Base-by-base conservation (phyloP, 64 coral and sea anemone species). In the Catalaphyllia jardinei region DNA sequence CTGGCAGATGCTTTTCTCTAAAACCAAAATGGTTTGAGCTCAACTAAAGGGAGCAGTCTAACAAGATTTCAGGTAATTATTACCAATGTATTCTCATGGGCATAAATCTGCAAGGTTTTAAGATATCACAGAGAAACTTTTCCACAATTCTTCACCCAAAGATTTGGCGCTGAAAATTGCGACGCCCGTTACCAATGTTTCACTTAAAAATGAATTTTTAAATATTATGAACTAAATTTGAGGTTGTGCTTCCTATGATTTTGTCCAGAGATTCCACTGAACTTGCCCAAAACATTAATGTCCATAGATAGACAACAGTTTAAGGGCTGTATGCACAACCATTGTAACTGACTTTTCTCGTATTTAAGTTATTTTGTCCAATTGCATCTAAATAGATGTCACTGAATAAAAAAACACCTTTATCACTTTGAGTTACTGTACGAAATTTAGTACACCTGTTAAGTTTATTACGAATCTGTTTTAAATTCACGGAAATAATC, bases 11-110 rank as follows among this genome's bases (percentile, higher is more conserved):
- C 59, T 81, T 62, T 81, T 81, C 79, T 83, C 31, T 83, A 42
- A 83, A 83, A 83, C 30, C 61, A 83, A 83, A 65, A 83, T 83
- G 79, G 42, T 83, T 46, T 83, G 79, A 83, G 79, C 61, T 83
- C 15, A 67, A 67, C 59, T 82, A 83, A 83, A 8, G 2, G 79
- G 59, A 17, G 31, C 79, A 83, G 27, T 81, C 79, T 81, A 62
- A 24, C 18, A 35, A 60, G n/a, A 79, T 79, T 79, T 79, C 77
- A 83, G 60, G 79, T 67, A 83, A 46, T n/a, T 83, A 83, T 28
- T 83, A 65, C 60, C 33, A 67, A 65, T 83, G 31, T 83, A 38
- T 83, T 83, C 79, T 25, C 29, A 83, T n/a, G 31, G 79, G 79
- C 79, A 67, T 39, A 64, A 82, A 82, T 35, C 3, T 35, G 33